These are phyloP conservation scores for Enoplosus armatus DNA, from an alignment of 2,797 vertebrate species.

Conservation along the genomic window DNA sequence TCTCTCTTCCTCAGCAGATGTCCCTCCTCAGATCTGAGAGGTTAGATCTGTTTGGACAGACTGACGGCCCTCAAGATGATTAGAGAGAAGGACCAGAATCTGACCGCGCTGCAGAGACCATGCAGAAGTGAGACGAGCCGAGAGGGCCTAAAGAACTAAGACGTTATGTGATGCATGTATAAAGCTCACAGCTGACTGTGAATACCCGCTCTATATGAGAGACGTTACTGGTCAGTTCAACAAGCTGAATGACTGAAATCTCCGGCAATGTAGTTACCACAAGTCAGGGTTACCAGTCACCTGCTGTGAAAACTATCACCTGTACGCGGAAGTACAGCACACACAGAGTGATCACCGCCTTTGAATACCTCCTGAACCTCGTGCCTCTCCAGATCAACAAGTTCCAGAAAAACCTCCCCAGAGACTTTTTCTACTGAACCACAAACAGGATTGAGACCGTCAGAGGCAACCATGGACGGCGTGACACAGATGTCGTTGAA, in stretches of 20 bases:
- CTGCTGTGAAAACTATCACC: conserved; percentile 20
- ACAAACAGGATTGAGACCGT: not conserved
- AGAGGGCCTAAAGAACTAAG: conserved; percentile 6
- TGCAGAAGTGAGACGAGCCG: conserved; percentile 20
- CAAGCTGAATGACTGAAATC: conserved; percentile 14
- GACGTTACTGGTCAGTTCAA: not conserved
- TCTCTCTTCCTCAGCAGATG: conserved; percentile 33
- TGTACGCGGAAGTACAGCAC: conserved; percentile 1
- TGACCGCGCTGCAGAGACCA: conserved; percentile 11
- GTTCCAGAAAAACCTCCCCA: not conserved
- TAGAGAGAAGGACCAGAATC: conserved; percentile 23
- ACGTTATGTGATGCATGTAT: conserved; percentile 9
- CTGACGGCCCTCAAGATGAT: conserved; percentile 1
- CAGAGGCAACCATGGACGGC: conserved; percentile 65
- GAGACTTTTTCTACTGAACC: not conserved
- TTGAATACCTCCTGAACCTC: not conserved
- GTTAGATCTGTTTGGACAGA: not conserved
- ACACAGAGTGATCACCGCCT: not conserved
- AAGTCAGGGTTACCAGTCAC: conserved; percentile 1
- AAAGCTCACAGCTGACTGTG: conserved; percentile 10
- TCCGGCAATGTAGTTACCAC: conserved; percentile 6
- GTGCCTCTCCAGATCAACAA: not conserved
- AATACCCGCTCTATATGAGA: not conserved
- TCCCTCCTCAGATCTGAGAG: conserved; percentile 7
- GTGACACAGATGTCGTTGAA: conserved; percentile 90